These are phyloP conservation scores for Pterocles gutturalis DNA, from an alignment of 2,113 vertebrate species.

Conservation along the genomic window DNA sequence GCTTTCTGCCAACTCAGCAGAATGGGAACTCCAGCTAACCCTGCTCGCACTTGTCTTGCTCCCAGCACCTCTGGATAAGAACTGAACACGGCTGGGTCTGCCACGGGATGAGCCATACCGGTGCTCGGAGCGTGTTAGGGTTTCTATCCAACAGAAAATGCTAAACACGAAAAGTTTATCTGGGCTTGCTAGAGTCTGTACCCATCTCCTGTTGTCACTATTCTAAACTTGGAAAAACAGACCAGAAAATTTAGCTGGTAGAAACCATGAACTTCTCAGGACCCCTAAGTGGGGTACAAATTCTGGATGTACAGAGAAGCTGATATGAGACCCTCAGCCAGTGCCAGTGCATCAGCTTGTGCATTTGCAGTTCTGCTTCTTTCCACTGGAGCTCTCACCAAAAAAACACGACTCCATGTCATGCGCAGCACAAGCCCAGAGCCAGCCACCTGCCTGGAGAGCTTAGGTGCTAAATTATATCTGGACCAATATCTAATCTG, in stretches of 20 bases:
- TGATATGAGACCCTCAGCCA: neutral
- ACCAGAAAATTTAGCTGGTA: neutral
- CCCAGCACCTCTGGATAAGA: slow-evolving; percentile 37
- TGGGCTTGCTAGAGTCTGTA: neutral
- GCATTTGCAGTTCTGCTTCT: neutral
- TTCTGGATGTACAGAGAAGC: neutral
- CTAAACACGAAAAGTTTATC: neutral
- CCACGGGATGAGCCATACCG: neutral
- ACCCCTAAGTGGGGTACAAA: neutral
- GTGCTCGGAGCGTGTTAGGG: neutral
- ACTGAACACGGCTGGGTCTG: neutral
- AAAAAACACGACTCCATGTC: accelerated
- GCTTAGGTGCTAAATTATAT: neutral
- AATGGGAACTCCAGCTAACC: slow-evolving; percentile 48
- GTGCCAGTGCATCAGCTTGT: neutral
- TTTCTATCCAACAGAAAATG: slow-evolving; percentile 23
- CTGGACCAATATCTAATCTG: neutral
- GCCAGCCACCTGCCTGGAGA: neutral
- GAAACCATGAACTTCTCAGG: neutral
- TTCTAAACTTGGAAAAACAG: neutral
- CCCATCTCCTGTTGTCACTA: neutral
- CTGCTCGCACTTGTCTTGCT: slow-evolving; percentile 48
- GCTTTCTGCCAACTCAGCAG: slow-evolving; percentile 60
- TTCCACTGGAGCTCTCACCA: neutral
- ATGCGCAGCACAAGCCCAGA: neutral